Base-by-base conservation (phyloP, 2,797 vertebrate genomes). In the Tarsius wallacei region DNA sequence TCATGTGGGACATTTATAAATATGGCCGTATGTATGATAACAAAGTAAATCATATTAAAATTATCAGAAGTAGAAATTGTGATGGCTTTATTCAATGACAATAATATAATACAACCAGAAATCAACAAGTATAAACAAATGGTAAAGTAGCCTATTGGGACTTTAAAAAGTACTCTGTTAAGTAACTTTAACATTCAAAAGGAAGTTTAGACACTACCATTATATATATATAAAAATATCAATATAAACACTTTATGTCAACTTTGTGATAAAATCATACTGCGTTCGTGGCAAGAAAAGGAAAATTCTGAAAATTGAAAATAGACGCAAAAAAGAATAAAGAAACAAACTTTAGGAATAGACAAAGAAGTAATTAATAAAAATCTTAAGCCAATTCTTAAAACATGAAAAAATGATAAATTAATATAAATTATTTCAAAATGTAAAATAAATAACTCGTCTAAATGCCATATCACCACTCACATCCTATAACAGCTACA, bases 121-220 rank as follows among this genome's bases (percentile, higher is more conserved):
- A 89, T 49, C 14, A 36, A 16, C 2, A 5, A 64, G 7, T 7
- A 33, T 53, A 51, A 82, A n/a, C n/a, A 81, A 36, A 80, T 49
- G 66, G 33, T 82, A 97, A 91, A 77, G 5, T 8, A 73, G 86
- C 1, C 13, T 33, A 19, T 42, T 87, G 55, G 76, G 28, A 66
- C 77, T 94, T 87, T 51, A 70, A 57, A 73, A 88, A 82, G 19
- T 24, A 85, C 7, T 82, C 33, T 91, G 16, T 71, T 49, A 92
- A 83, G 80, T 59, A 74, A 88, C 17, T 64, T 33, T 85, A 57
- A 63, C 31, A 55, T 42, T 16, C 80, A 28, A 90, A 80, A 77
- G 3, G 33, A 76, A 71, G 64, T 49, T 19, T 74, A 76, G 11
- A 89, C 83, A 64, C 2, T 36, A 51, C 15, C 76, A 61, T n/a